Percentiles rank a stretch among this genome's conserved stretches.
These are phyloP conservation scores for Sesamia nonagrioides DNA, from an alignment of 1,140 invertebrate species.

Conservation along the genomic window DNA sequence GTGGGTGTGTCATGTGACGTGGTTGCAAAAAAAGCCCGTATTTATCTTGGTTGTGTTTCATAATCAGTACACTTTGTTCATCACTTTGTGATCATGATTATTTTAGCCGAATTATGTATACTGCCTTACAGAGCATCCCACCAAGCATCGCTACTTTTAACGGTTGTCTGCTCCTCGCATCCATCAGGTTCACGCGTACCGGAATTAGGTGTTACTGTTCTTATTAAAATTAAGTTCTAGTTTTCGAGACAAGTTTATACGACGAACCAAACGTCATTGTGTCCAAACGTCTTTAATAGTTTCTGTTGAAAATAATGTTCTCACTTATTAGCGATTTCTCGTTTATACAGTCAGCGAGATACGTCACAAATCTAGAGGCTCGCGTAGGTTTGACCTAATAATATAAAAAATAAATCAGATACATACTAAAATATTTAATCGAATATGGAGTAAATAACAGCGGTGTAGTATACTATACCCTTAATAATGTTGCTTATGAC, in stretches of 20 bases:
- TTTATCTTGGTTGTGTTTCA: background rate
- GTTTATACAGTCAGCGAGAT: background rate
- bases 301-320: background rate
- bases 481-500: background rate
- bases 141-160: too few species aligned
- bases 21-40: background rate
- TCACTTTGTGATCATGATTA: too few species aligned
- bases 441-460: background rate
- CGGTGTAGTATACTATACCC: background rate
- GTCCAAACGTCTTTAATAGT: background rate
- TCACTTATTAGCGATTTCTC: background rate
- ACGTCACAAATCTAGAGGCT: background rate
- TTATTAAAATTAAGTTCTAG: background rate
- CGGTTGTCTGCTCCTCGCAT: too few species aligned
- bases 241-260: background rate
- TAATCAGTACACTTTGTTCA: too few species aligned
- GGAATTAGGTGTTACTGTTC: background rate
- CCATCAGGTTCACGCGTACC: too few species aligned
- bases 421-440: too few species aligned
- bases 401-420: too few species aligned
- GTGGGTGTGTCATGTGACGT: background rate
- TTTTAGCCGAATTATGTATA: too few species aligned
- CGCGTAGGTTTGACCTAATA: background rate
- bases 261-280: background rate
- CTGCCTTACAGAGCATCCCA: too few species aligned